A percentile compares a stretch with the other conserved stretches of the same genome.
phyloP scores from a whole-genome alignment of 1,140 invertebrate genomes.

The Trichoplusia ni region DNA sequence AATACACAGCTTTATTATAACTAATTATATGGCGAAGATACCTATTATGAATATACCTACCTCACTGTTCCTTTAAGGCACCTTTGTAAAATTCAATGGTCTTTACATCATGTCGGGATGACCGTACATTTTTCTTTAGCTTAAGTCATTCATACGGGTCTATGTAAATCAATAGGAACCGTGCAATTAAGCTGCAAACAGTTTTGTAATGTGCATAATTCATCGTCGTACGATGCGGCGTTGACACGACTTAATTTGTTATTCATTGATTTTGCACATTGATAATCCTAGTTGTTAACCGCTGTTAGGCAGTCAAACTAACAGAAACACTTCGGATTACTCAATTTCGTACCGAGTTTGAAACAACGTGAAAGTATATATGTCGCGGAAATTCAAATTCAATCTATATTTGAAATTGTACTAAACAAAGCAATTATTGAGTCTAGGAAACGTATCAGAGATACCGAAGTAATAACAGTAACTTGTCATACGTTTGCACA shows the following conservation, averaged over 20 bases:
- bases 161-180: constrained; percentile 41
- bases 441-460: constrained; percentile 18
- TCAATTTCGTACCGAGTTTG: too few species aligned
- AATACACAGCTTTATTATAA: too few species aligned
- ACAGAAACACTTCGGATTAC: too few species aligned
- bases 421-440: neutral
- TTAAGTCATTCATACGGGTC: neutral
- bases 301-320: neutral
- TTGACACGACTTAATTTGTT: constrained; percentile 46
- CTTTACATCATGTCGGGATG: too few species aligned
- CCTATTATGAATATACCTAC: too few species aligned
- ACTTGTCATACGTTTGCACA: constrained; percentile 12
- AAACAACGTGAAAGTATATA: neutral
- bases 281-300: neutral
- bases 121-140: neutral
- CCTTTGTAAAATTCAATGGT: too few species aligned
- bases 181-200: constrained; percentile 36
- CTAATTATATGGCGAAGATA: too few species aligned
- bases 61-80: too few species aligned
- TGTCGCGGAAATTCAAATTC: too few species aligned
- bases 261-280: constrained; percentile 41
- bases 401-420: too few species aligned
- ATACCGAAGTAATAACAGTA: constrained; percentile 5
- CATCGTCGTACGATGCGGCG: constrained; percentile 34
- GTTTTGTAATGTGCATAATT: constrained; percentile 44